A percentile compares a stretch with the other conserved stretches of the same genome.
Conservation (phyloP, 2,888 invertebrate species). For the Ichneumon xanthorius region DNA sequence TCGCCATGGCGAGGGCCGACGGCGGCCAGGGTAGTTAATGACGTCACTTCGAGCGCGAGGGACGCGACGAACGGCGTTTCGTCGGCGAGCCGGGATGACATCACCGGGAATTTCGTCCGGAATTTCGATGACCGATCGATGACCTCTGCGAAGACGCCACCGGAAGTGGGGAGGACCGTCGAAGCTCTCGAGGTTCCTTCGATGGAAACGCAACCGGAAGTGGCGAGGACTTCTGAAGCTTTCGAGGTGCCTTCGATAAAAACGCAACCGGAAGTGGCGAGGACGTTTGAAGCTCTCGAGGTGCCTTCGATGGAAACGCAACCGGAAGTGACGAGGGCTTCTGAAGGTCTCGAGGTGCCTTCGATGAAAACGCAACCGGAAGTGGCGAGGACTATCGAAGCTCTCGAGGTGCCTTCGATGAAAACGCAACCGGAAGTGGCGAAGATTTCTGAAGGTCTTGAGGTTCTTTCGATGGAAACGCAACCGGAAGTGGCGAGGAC, state of each 20-base stretch:
- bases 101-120: conserved; percentile 6
- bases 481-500: too few relatives aligned
- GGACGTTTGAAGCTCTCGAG: background rate
- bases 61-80: conserved; percentile 8
- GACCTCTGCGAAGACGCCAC: background rate
- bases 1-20: conserved; percentile 24
- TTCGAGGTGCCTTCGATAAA: too few relatives aligned
- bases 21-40: background rate
- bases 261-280: too few relatives aligned
- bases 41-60: background rate
- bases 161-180: too few relatives aligned
- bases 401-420: background rate
- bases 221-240: background rate
- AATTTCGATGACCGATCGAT: background rate
- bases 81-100: conserved; percentile 3
- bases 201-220: background rate
- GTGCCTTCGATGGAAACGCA: background rate
- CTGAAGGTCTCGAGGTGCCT: background rate
- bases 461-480: too few relatives aligned
- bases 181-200: background rate
- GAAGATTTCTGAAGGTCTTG: background rate
- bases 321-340: background rate
- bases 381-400: background rate
- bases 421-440: too few relatives aligned
- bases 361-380: conserved; percentile 7